Conservation (phyloP, 2,888 invertebrate genomes). For the Chymomyza amoena region DNA sequence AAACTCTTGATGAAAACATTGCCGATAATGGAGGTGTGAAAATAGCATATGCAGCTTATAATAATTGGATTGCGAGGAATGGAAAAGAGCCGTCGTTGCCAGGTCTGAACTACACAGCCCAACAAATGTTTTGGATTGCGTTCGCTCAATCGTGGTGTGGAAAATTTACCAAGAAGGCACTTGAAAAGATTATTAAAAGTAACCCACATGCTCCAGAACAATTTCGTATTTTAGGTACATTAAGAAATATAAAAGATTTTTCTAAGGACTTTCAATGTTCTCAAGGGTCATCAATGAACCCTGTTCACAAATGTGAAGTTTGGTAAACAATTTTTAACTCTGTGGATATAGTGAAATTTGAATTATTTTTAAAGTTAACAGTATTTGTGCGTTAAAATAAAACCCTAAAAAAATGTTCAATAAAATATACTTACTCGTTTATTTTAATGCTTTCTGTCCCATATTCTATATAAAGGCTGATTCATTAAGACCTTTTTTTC, state of each 20-base stretch:
- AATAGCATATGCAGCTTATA: slow-evolving; percentile 92
- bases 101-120: slow-evolving; percentile 85
- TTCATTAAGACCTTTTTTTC: too few relatives aligned
- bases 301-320: slow-evolving; percentile 91
- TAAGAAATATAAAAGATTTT: slow-evolving; percentile 96
- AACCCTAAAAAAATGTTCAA: too few relatives aligned
- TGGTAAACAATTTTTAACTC: slow-evolving; percentile 82
- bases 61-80: slow-evolving; percentile 85
- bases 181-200: slow-evolving; percentile 89
- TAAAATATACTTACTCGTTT: too few relatives aligned
- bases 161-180: slow-evolving; percentile 86
- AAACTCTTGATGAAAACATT: slow-evolving; percentile 96
- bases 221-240: slow-evolving; percentile 92
- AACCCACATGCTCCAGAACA: slow-evolving; percentile 88
- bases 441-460: too few relatives aligned
- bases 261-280: slow-evolving; percentile 92
- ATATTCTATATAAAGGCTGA: too few relatives aligned
- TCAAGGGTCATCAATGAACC: slow-evolving; percentile 94
- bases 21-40: slow-evolving; percentile 97
- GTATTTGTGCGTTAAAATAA: too few relatives aligned
- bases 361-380: too few relatives aligned
- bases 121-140: slow-evolving; percentile 90
- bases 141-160: slow-evolving; percentile 94
- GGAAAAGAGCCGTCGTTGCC: slow-evolving; percentile 85
- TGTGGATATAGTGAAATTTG: too few relatives aligned